Conservation (phyloP, 1,140 invertebrate species). For the Drosophila varians region DNA sequence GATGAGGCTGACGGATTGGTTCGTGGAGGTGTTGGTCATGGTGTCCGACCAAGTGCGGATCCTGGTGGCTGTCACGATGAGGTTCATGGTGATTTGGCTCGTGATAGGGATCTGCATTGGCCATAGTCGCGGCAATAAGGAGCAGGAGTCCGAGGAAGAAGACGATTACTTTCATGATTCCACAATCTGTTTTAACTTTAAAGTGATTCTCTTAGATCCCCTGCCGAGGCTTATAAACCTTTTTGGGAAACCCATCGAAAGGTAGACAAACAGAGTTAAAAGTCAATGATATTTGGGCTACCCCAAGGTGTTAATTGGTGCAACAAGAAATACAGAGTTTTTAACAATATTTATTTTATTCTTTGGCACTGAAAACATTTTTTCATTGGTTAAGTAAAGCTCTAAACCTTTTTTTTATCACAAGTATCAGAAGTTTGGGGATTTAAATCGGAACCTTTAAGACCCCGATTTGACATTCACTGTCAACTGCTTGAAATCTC, state of each 20-base stretch:
- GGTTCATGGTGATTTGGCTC: neutral
- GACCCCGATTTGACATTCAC: slow-evolving; percentile 58
- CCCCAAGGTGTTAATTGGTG: neutral
- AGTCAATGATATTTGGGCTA: slow-evolving; percentile 6
- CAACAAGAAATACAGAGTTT: neutral
- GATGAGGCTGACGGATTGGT: too few species aligned
- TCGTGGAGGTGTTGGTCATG: neutral
- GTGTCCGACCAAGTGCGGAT: too few species aligned
- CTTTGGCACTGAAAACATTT: slow-evolving; percentile 22
- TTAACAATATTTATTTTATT: slow-evolving; percentile 11
- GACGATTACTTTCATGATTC: too few species aligned
- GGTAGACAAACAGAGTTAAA: slow-evolving; percentile 7
- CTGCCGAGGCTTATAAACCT: slow-evolving; percentile 4
- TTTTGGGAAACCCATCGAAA: neutral
- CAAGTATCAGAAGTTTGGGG: slow-evolving; percentile 35
- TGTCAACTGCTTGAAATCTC: slow-evolving; percentile 86
- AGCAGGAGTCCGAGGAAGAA: too few species aligned
- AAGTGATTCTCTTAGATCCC: slow-evolving; percentile 4
- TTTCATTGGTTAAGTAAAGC: slow-evolving; percentile 60
- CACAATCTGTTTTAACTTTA: neutral
- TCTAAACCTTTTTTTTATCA: slow-evolving; percentile 66
- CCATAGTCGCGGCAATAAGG: slow-evolving; percentile 1
- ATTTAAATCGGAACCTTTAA: neutral
- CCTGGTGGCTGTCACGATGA: neutral
- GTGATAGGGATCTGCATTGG: neutral